phyloP scores from a whole-genome alignment of 92 coral and sea anemone species.

The Parazoanthus darwini region DNA sequence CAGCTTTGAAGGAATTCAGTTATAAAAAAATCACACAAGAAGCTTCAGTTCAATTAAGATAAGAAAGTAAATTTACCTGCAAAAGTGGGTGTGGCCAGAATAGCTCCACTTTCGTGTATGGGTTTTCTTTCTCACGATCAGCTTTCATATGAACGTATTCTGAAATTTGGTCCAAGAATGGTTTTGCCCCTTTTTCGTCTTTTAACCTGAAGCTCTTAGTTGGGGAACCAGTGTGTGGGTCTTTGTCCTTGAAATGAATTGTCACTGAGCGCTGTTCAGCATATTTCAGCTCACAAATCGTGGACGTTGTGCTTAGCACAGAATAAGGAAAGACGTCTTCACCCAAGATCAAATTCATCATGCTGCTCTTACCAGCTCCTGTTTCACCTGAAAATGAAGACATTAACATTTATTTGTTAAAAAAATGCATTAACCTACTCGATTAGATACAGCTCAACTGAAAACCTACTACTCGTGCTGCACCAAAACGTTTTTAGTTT shows the following conservation, averaged over 20 bases:
- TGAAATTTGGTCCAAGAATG: neutral
- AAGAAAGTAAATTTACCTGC: neutral
- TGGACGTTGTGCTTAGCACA: too few relatives aligned
- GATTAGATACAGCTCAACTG: too few relatives aligned
- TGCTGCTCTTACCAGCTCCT: neutral
- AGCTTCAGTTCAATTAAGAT: too few relatives aligned
- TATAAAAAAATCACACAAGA: too few relatives aligned
- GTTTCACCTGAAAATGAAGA: constrained; percentile 6
- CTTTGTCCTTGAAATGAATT: neutral
- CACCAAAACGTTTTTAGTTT: too few relatives aligned
- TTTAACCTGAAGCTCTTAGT: neutral
- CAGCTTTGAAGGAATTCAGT: too few relatives aligned
- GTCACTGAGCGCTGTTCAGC: neutral
- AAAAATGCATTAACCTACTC: too few relatives aligned
- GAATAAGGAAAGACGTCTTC: neutral
- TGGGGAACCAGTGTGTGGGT: neutral
- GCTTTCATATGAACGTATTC: neutral
- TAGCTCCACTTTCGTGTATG: neutral
- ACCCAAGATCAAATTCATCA: constrained; percentile 9
- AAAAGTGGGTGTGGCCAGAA: neutral
- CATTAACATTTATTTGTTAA: too few relatives aligned
- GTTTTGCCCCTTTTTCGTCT: neutral
- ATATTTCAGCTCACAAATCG: constrained; percentile 1
- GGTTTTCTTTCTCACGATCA: neutral
- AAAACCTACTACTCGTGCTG: too few relatives aligned